A percentile compares a stretch with the other conserved stretches of the same genome.
phyloP scores from a whole-genome alignment of 2,113 vertebrate species.

The Callocephalon fimbriatum region DNA sequence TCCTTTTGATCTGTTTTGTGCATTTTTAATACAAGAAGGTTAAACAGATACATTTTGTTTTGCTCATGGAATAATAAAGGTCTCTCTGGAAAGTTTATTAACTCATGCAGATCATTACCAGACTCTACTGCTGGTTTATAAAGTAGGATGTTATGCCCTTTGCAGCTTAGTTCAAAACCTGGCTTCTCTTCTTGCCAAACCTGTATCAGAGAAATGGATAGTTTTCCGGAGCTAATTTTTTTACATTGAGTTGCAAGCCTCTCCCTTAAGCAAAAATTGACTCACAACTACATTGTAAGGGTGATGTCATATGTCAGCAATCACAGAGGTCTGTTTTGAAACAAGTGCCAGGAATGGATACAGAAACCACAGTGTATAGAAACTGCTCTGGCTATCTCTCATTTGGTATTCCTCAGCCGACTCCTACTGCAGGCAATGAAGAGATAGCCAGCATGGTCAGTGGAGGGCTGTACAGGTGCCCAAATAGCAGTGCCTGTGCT shows the following conservation, averaged over 20 bases:
- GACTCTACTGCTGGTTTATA: neutral
- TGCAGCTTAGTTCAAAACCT: neutral
- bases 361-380: neutral
- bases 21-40: neutral
- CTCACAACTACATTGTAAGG: neutral
- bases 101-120: neutral
- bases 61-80: neutral
- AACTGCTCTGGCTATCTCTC: neutral
- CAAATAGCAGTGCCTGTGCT: accelerated
- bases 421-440: neutral
- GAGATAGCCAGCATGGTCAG: accelerated
- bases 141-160: neutral
- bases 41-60: neutral
- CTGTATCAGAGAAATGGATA: neutral
- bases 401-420: neutral
- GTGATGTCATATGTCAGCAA: neutral
- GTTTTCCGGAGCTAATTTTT: neutral
- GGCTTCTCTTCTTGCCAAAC: neutral
- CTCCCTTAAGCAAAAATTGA: neutral
- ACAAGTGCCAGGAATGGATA: neutral
- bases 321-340: neutral
- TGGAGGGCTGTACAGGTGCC: neutral
- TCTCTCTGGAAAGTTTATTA: neutral
- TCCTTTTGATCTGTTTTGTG: neutral
- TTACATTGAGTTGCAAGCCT: neutral